phyloP scores from a whole-genome alignment of 2,888 invertebrate species.

The Hemistola chrysoprasaria region DNA sequence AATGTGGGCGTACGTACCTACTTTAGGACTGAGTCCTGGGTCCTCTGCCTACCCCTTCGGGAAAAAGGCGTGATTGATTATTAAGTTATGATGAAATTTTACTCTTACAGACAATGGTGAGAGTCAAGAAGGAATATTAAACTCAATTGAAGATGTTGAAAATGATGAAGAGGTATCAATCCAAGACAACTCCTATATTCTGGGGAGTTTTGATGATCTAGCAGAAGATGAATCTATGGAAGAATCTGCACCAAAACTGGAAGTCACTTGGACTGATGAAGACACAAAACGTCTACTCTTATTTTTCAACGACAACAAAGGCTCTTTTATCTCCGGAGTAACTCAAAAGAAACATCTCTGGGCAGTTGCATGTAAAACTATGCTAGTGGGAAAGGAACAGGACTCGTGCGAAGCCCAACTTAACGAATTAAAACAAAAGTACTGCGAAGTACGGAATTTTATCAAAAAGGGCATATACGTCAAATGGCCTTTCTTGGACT shows the following conservation, averaged over 20 bases:
- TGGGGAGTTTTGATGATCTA: slow-evolving; percentile 39
- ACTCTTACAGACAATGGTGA: slow-evolving; percentile 52
- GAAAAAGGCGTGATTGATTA: too few relatives aligned
- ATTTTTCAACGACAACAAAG: slow-evolving; percentile 69
- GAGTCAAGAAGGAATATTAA: slow-evolving; percentile 48
- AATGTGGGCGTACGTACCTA: too few relatives aligned
- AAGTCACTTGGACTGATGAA: slow-evolving; percentile 52
- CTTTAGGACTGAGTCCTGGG: too few relatives aligned
- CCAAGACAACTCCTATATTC: slow-evolving; percentile 39
- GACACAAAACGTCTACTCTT: slow-evolving; percentile 58
- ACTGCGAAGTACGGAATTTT: slow-evolving; percentile 42
- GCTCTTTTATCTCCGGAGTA: slow-evolving; percentile 52
- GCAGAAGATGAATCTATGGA: slow-evolving; percentile 21
- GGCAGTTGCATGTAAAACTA: slow-evolving; percentile 69
- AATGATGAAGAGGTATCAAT: slow-evolving; percentile 37
- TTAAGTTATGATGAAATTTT: not conserved
- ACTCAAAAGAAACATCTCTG: slow-evolving; percentile 61
- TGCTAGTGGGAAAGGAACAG: slow-evolving; percentile 56
- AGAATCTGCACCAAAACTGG: slow-evolving; percentile 4
- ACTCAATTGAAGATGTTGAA: slow-evolving; percentile 47
- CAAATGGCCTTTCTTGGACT: slow-evolving; percentile 54
- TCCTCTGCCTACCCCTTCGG: too few relatives aligned
- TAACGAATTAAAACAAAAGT: slow-evolving; percentile 49
- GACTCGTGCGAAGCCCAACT: slow-evolving; percentile 56
- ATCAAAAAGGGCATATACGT: slow-evolving; percentile 43